phyloP scores from a whole-genome alignment of 2,888 invertebrate genomes.

The Ctenicera cuprea region DNA sequence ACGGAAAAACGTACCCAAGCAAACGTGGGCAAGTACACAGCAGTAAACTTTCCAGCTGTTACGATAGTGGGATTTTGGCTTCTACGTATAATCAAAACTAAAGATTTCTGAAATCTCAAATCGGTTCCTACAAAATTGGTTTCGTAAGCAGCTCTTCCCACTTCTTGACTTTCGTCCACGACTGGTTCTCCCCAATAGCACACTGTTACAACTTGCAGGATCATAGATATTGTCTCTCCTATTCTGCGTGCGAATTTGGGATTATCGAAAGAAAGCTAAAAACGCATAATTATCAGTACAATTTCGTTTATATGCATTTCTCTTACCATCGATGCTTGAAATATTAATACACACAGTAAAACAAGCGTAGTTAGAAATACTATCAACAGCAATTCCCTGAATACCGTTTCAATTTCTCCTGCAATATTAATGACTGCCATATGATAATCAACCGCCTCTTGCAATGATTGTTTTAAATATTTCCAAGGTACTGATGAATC shows the following conservation, averaged over 20 bases:
- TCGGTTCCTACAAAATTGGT: slow-evolving; percentile 36
- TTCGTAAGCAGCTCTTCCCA: slow-evolving; percentile 16
- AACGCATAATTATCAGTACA: too few species aligned
- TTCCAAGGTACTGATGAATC: slow-evolving; percentile 31
- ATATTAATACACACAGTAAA: too few species aligned
- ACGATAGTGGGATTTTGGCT: slow-evolving; percentile 13
- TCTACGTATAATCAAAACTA: slow-evolving; percentile 17
- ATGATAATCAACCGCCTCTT: slow-evolving; percentile 42
- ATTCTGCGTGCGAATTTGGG: too few species aligned
- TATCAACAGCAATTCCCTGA: slow-evolving; percentile 32
- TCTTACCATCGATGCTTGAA: too few species aligned
- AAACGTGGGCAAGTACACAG: slow-evolving; percentile 29
- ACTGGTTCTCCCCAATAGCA: not conserved
- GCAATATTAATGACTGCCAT: slow-evolving; percentile 43
- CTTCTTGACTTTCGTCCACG: slow-evolving; percentile 3
- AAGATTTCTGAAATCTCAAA: not conserved
- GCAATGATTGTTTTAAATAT: slow-evolving; percentile 31
- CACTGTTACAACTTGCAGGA: too few species aligned
- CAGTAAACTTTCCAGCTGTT: slow-evolving; percentile 34
- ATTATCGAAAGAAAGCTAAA: too few species aligned
- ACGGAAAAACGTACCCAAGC: slow-evolving; percentile 19
- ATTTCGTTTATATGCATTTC: too few species aligned
- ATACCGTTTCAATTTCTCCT: slow-evolving; percentile 43
- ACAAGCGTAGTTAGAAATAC: not conserved
- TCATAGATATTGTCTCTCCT: too few species aligned